phyloP scores from a whole-genome alignment of 1,140 invertebrate species.

The Scaptomyza hsui region DNA sequence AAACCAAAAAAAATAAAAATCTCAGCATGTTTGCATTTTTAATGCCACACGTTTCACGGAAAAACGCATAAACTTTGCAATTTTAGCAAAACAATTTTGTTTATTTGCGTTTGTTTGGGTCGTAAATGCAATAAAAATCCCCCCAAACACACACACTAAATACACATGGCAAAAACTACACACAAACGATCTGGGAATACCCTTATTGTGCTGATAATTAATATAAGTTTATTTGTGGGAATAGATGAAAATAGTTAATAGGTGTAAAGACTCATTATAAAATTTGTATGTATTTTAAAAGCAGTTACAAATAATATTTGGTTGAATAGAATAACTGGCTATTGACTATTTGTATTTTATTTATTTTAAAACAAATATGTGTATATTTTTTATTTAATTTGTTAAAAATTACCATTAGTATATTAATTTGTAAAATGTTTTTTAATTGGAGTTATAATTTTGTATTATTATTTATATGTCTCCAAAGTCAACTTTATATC shows the following conservation, averaged over 20 bases:
- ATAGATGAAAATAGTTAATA: not conserved
- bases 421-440: too few species aligned
- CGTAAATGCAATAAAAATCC: constrained; percentile 60
- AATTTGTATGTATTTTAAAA: too few species aligned
- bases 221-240: not conserved
- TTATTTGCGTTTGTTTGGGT: constrained; percentile 39
- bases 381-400: too few species aligned
- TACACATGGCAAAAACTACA: not conserved
- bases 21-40: constrained; percentile 16
- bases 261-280: too few species aligned
- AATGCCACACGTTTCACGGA: constrained; percentile 47
- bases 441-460: too few species aligned
- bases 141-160: constrained; percentile 30
- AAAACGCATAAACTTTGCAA: constrained; percentile 40
- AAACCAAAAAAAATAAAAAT: constrained; percentile 8
- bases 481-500: too few species aligned
- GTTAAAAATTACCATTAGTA: too few species aligned
- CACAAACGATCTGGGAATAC: constrained; percentile 15
- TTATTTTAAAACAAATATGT: too few species aligned
- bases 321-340: too few species aligned
- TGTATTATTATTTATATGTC: too few species aligned
- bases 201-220: not conserved
- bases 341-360: too few species aligned
- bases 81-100: constrained; percentile 43
- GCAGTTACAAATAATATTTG: too few species aligned